phyloP scores from a whole-genome alignment of 2,113 vertebrate species.

The Hypanus sabinus region DNA sequence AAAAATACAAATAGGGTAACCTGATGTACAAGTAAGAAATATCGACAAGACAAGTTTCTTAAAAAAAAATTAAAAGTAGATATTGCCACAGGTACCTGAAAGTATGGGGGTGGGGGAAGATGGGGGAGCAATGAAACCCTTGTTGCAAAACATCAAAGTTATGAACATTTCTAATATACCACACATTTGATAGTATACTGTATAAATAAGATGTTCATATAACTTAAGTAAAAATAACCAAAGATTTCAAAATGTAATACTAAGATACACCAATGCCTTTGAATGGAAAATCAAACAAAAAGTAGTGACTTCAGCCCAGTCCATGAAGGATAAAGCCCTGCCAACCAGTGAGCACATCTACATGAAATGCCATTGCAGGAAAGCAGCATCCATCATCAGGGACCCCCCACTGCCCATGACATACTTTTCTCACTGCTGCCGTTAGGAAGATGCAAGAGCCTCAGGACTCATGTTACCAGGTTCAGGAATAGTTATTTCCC shows the following conservation, averaged over 20 bases:
- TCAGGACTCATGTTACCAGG: no score
- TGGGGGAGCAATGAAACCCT: not conserved
- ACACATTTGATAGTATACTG: not conserved
- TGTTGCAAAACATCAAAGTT: not conserved
- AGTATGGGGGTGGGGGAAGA: not conserved
- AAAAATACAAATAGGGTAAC: not conserved
- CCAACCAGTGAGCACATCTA: no score
- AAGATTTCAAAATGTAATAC: not conserved
- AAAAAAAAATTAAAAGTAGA: not conserved
- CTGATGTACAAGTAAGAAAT: not conserved
- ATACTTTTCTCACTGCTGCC: no score
- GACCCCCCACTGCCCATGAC: no score
- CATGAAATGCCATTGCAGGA: no score
- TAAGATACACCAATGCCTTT: no score
- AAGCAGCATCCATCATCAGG: no score
- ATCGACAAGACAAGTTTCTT: not conserved
- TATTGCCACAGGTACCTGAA: not conserved
- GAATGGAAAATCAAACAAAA: no score
- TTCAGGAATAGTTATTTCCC: no score
- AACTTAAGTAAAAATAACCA: not conserved
- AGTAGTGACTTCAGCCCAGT: no score
- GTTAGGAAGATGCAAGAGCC: no score
- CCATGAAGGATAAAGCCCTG: no score
- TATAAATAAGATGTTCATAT: not conserved
- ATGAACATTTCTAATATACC: not conserved